These are phyloP conservation scores for Crotalus viridis DNA, from an alignment of 2,113 vertebrate species.

Conservation along the genomic window DNA sequence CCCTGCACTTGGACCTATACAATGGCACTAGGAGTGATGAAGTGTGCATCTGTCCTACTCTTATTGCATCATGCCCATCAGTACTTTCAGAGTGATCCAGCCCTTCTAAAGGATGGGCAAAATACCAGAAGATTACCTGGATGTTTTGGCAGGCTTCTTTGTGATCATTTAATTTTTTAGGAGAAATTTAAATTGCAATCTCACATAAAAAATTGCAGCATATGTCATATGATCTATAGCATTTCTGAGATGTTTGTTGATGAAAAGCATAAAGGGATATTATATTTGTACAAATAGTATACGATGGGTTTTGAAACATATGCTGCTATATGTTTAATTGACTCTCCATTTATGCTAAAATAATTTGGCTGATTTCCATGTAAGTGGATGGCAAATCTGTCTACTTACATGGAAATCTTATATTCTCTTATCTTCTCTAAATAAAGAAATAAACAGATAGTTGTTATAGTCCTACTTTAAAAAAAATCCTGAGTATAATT, in stretches of 20 bases:
- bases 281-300: slow-evolving; percentile 20
- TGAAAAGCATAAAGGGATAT: slow-evolving; percentile 25
- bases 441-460: background rate
- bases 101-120: background rate
- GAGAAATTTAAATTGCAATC: background rate
- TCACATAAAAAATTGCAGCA: background rate
- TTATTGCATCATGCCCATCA: too few relatives aligned
- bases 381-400: slow-evolving; percentile 14
- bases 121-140: background rate
- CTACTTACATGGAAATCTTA: background rate
- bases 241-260: background rate
- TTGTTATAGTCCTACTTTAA: background rate
- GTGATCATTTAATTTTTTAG: background rate
- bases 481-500: background rate
- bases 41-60: too few relatives aligned
- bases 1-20: too few relatives aligned
- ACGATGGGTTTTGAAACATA: background rate
- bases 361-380: slow-evolving; percentile 39
- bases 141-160: background rate
- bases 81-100: too few relatives aligned
- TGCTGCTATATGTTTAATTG: slow-evolving; percentile 4
- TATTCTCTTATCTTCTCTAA: slow-evolving; percentile 1
- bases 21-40: too few relatives aligned
- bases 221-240: background rate
- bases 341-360: slow-evolving; percentile 40